Conservation (phyloP, 2,113 vertebrate genomes). For the Recurvirostra avosetta region DNA sequence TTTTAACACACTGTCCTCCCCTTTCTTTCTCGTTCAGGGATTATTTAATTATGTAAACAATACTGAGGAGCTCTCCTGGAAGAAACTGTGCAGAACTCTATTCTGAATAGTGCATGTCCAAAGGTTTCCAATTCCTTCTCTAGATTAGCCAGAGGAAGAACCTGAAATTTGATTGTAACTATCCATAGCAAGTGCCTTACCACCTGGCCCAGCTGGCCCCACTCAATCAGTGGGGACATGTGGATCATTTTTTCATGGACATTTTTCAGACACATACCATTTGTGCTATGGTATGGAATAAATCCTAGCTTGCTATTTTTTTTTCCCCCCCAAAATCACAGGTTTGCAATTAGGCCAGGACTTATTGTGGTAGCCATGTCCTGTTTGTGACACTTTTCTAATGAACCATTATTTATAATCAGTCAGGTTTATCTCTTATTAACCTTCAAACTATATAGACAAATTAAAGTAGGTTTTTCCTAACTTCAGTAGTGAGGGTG, state of each 20-base stretch:
- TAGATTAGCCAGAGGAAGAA: not conserved
- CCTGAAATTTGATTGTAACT: not conserved
- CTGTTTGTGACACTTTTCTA: not conserved
- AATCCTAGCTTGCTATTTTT: not conserved
- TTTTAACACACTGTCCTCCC: not conserved
- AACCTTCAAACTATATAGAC: not conserved
- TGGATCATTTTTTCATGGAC: not conserved
- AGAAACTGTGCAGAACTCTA: not conserved
- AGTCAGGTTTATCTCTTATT: not conserved
- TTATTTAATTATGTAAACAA: not conserved
- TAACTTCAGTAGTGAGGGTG: not conserved
- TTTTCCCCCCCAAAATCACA: rapidly evolving
- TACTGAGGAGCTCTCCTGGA: not conserved
- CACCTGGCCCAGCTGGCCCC: not conserved
- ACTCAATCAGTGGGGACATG: not conserved
- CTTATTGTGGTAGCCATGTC: not conserved
- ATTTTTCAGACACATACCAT: not conserved
- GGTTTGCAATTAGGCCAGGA: not conserved
- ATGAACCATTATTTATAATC: not conserved
- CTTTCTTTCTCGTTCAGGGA: not conserved
- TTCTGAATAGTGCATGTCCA: not conserved
- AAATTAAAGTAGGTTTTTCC: not conserved
- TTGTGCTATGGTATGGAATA: not conserved
- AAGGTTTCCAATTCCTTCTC: not conserved
- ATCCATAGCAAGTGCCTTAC: not conserved